Conservation (phyloP, 2,113 vertebrate species). For the Galemys pyrenaicus region DNA sequence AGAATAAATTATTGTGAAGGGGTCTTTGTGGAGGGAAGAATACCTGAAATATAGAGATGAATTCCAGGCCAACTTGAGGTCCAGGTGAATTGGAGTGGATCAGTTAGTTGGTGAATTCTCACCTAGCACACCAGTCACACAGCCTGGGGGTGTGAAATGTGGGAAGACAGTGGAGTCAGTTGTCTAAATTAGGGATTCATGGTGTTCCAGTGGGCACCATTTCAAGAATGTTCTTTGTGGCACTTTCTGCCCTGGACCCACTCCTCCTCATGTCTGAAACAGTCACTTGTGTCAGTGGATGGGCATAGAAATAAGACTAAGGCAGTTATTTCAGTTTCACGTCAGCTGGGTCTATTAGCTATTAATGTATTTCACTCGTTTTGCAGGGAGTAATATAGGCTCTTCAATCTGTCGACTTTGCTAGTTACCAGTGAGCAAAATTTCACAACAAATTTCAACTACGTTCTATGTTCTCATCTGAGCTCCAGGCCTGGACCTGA, state of each 20-base stretch:
- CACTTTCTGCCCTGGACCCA: not conserved
- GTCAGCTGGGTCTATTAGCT: not conserved
- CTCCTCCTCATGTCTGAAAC: not conserved
- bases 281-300: not conserved
- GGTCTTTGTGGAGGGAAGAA: conserved; percentile 29
- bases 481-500: not conserved
- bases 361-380: not conserved
- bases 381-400: conserved; percentile 24
- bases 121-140: not conserved
- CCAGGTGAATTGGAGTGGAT: not conserved
- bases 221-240: not conserved
- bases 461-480: not conserved
- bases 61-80: not conserved
- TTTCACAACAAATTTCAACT: conserved; percentile 48
- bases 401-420: not conserved
- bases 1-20: conserved; percentile 12
- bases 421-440: conserved; percentile 12
- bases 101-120: not conserved
- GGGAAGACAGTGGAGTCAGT: not conserved
- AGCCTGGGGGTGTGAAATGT: not conserved
- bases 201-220: too few relatives aligned
- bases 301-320: not conserved
- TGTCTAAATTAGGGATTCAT: not conserved
- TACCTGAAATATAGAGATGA: not conserved
- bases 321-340: not conserved